Percentiles rank a stretch among this genome's conserved stretches.
phyloP scores from a whole-genome alignment of 2,888 invertebrate genomes.

The Tryphoninae sp. region DNA sequence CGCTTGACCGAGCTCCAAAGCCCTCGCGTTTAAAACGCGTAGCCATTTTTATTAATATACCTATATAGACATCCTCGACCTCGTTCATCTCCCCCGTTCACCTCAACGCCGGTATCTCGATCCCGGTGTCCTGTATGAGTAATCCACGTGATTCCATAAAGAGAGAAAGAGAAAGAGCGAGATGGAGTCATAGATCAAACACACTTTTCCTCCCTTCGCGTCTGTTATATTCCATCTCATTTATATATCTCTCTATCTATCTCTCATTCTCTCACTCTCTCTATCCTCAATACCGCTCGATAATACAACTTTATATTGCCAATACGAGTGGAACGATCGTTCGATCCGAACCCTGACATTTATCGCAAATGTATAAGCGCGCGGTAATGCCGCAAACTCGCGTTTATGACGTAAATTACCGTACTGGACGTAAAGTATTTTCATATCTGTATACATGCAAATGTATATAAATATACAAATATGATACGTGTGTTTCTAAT shows the following conservation, averaged over 20 bases:
- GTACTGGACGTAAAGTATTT: not conserved
- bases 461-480: not conserved
- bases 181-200: constrained; percentile 46
- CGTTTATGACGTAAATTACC: constrained; percentile 56
- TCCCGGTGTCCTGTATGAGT: constrained; percentile 53
- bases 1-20: constrained; percentile 62
- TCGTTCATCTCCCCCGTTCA: constrained; percentile 63
- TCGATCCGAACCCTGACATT: constrained; percentile 63
- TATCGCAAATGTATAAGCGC: constrained; percentile 50
- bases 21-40: constrained; percentile 14
- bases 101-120: constrained; percentile 54
- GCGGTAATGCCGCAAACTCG: constrained; percentile 46
- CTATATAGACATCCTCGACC: constrained; percentile 48
- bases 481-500: constrained; percentile 34
- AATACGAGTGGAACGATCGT: constrained; percentile 34
- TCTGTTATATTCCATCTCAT: constrained; percentile 29
- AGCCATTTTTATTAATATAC: constrained; percentile 11
- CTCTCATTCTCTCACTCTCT: not conserved
- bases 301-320: constrained; percentile 28
- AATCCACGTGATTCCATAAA: constrained; percentile 41
- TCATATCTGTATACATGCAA: not conserved
- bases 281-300: not conserved
- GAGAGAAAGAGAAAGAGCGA: constrained; percentile 53
- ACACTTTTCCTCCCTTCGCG: constrained; percentile 45
- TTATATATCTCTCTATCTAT: constrained; percentile 28